Evolutionary conservation across 2,888 invertebrate species (phyloP), one percentile per base, ranked within the genome.

Genomic region (Drosophila dives): DNA sequence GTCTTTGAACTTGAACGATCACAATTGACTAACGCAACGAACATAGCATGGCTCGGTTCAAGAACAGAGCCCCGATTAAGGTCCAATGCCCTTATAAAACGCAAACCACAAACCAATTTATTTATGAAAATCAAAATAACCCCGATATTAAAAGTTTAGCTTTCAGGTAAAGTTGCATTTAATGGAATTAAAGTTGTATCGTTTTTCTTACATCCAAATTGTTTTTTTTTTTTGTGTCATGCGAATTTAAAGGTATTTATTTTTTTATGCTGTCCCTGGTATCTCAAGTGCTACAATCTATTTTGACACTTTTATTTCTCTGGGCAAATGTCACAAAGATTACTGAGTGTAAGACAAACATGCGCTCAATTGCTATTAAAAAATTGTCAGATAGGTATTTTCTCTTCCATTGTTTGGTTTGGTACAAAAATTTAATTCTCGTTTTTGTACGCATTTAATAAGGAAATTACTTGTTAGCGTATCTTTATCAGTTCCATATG

Each of bases 391-490:
- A 66, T 72, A 85, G 71, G 54, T 76, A 75, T 33, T 60, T 53
- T 65, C 65, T 62, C 15, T 29, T 29, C 42, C 8, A 54, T 32
- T 53, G 49, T 64, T 38, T 38, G 42, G 11, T 53, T 48, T 33
- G 17, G 32, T n/a, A 54, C 50, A 53, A 59, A 62, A 53, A 55
- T 77, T 73, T 68, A 54, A 34, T 58, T 64, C 32, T 17, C n/a
- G 49, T n/a, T 53, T 40, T 48, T 49, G 49, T 49, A 10, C 77
- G 63, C 77, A 85, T 83, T 85, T 83, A 86, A 86, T 86, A 79
- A 85, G 86, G 86, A 86, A 86, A 85, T 77, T 65, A 69, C 88
- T 90, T 62, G 86, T 86, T 86, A 90, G 81, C 55, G 64, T n/a
- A 49, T 23, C 40, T 55, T 3, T 40, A 53, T 53, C 55, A 12